phyloP scores from a whole-genome alignment of 1,140 invertebrate species.

The Heterodera schachtii region DNA sequence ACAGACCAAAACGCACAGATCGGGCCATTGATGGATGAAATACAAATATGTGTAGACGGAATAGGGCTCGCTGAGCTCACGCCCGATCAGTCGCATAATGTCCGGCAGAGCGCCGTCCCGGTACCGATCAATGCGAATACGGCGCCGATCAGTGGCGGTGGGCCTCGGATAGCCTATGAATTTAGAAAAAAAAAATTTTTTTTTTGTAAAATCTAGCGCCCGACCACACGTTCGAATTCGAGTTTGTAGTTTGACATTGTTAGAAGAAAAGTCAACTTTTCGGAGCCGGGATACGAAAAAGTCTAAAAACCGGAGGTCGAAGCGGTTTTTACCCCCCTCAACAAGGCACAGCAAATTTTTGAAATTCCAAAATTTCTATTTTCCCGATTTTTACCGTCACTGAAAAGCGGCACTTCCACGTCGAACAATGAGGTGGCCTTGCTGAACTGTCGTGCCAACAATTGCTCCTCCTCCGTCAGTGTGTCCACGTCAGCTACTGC shows the following conservation, averaged over 20 bases:
- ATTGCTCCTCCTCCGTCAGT: neutral
- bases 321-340: no score
- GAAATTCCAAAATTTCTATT: no score
- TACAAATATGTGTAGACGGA: constrained; percentile 99
- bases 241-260: no score
- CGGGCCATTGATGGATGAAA: constrained; percentile 99
- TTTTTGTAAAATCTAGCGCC: no score
- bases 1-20: constrained; percentile 87
- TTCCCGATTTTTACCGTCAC: neutral
- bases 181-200: no score
- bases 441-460: neutral
- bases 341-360: no score
- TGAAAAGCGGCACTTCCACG: neutral
- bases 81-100: constrained; percentile 75
- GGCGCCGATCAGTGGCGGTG: neutral
- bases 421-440: neutral
- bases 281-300: no score
- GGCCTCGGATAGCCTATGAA: no score
- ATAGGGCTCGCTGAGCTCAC: constrained; percentile 98
- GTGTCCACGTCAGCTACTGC: no score
- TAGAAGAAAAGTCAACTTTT: no score
- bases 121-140: neutral
- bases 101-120: neutral
- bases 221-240: no score
- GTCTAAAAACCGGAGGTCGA: no score